These are phyloP conservation scores for Hyla sarda DNA, from an alignment of 2,113 vertebrate genomes.

Conservation along the genomic window DNA sequence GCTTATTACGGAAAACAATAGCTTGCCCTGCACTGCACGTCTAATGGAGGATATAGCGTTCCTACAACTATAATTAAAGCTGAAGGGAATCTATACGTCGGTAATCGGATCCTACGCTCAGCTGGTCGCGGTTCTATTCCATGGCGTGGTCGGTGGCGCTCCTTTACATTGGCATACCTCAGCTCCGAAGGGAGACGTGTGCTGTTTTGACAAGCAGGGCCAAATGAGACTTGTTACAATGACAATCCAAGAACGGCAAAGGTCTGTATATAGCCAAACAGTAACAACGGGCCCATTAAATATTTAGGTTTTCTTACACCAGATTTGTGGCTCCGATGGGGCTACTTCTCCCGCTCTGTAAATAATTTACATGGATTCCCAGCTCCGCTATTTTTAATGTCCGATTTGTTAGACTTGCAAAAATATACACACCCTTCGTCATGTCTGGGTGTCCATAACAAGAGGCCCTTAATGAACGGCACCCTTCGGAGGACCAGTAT, in stretches of 20 bases:
- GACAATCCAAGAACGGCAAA: neutral
- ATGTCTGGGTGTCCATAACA: neutral
- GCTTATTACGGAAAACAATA: too few relatives aligned
- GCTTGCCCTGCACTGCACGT: too few relatives aligned
- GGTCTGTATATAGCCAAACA: neutral
- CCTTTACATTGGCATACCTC: neutral
- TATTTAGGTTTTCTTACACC: constrained; percentile 28
- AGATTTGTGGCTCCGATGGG: neutral
- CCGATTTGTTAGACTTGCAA: neutral
- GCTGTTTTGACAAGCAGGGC: neutral
- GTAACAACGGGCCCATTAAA: constrained; percentile 13
- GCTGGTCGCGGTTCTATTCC: too few relatives aligned
- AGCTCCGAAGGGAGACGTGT: neutral
- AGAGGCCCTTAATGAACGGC: neutral
- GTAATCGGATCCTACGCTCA: too few relatives aligned
- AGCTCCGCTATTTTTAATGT: constrained; percentile 15
- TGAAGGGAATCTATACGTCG: too few relatives aligned
- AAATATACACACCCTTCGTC: constrained; percentile 25
- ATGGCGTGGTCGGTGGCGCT: too few relatives aligned
- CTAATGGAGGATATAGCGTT: too few relatives aligned
- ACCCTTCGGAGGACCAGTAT: neutral
- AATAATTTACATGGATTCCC: constrained; percentile 26
- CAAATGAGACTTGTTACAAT: neutral
- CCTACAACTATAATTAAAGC: too few relatives aligned
- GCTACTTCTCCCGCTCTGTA: neutral